These are phyloP conservation scores for Menura novaehollandiae DNA, from an alignment of 2,113 vertebrate species.

Conservation along the genomic window DNA sequence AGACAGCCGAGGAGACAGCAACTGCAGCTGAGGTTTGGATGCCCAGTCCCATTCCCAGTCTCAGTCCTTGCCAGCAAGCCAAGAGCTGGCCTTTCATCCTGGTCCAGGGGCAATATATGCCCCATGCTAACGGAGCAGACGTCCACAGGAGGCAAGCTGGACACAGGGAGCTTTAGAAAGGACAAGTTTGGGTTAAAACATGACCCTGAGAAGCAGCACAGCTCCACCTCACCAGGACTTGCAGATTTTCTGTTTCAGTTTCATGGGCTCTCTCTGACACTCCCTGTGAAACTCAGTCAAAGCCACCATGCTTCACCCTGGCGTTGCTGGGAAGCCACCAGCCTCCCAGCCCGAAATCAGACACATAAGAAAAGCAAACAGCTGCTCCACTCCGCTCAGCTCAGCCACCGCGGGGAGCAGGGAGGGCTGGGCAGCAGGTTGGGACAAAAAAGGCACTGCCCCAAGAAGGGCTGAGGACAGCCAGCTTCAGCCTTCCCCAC, in stretches of 20 bases:
- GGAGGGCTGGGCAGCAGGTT: background rate
- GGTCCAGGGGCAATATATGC: rapidly evolving
- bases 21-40: background rate
- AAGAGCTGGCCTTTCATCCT: rapidly evolving
- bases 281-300: background rate
- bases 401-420: background rate
- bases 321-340: rapidly evolving
- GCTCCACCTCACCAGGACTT: background rate
- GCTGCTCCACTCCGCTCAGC: background rate
- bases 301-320: background rate
- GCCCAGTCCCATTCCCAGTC: background rate
- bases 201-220: rapidly evolving
- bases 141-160: background rate
- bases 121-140: background rate
- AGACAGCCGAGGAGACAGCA: background rate
- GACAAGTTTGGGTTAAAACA: background rate
- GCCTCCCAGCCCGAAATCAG: background rate
- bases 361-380: background rate
- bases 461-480: background rate
- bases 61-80: rapidly evolving
- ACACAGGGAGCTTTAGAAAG: background rate
- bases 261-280: background rate
- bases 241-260: background rate
- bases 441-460: background rate
- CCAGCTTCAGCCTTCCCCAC: rapidly evolving